Base-by-base conservation (phyloP, 2,888 invertebrate genomes). In the Scrobipalpa atriplicella region DNA sequence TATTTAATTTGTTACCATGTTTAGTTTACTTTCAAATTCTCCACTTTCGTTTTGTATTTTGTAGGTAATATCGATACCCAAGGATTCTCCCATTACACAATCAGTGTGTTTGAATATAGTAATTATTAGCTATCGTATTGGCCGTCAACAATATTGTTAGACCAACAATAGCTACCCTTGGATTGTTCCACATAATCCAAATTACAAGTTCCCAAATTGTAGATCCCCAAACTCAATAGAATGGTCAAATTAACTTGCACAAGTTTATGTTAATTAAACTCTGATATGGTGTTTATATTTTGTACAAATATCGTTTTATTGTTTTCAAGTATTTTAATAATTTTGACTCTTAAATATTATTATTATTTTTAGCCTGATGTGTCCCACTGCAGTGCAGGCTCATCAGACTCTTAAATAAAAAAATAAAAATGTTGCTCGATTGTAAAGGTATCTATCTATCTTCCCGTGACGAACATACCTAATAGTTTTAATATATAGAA, bases 221-320 rank as follows among this genome's bases (percentile, higher is more conserved):
- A n/a, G n/a, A 66, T 73, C 75, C 76, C 79, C 73, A 82, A 84
- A 81, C 82, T 80, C 68, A 68, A 84, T 85, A 78, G 78, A 74
- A 74, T 78, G 80, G 77, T 78, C 78, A 83, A 83, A 84, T 82
- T 85, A 80, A 81, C 80, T 81, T 75, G 78, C 73, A 66, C 67
- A 71, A 73, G 68, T 72, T 73, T 69, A 71, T 69, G 69, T 67
- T 69, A 70, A 68, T 72, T 67, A 64, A 70, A 71, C 72, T 64
- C 64, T 66, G 74, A 74, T 75, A 75, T 74, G 73, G 72, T 70
- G 66, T 21, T 56, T 67, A 70, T 71, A 70, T 68, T 69, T 69
- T 66, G 51, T 5, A 58, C 36, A 58, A 58, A 58, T n/a, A n/a
- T n/a, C n/a, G n/a, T n/a, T n/a, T n/a, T n/a, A n/a, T n/a, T n/a